A percentile compares a stretch with the other conserved stretches of the same genome.
Evolutionary conservation across 2,113 vertebrate species (phyloP).

Genomic region (Scophthalmus maximus): DNA sequence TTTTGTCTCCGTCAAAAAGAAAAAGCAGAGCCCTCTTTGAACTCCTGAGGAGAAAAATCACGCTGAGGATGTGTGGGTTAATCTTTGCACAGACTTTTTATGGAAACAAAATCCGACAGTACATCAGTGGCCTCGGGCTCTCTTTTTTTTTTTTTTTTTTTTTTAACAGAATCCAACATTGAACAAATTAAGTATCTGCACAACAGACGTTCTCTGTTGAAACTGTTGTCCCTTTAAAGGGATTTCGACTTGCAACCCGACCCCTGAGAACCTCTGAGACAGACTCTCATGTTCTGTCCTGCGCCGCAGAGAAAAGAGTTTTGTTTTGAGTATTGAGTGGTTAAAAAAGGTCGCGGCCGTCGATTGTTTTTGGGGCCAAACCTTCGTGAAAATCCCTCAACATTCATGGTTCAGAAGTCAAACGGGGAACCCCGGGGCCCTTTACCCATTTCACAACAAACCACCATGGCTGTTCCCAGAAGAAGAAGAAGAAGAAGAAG

Average conservation of each 20-base stretch:
- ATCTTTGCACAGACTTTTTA: constrained; percentile 26
- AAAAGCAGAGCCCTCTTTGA: constrained; percentile 45
- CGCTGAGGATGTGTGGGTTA: constrained; percentile 16
- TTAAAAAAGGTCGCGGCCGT: neutral
- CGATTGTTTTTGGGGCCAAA: neutral
- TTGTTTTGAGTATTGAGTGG: neutral
- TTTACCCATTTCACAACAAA: constrained; percentile 3
- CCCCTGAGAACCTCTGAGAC: neutral
- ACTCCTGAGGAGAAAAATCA: constrained; percentile 6
- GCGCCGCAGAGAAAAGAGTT: neutral
- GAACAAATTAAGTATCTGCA: neutral
- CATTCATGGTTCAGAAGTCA: neutral
- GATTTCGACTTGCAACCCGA: neutral
- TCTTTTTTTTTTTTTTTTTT: no score
- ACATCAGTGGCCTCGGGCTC: neutral
- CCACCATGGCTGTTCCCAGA: neutral
- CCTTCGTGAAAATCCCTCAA: neutral
- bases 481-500: no score
- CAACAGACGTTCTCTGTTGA: neutral
- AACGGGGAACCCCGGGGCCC: neutral
- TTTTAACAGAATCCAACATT: no score
- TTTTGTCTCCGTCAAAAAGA: constrained; percentile 55
- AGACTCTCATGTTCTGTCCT: neutral
- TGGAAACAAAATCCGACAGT: constrained; percentile 11
- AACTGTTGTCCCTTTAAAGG: neutral